phyloP scores from a whole-genome alignment of 2,888 invertebrate species.

The Dioctria linearis region DNA sequence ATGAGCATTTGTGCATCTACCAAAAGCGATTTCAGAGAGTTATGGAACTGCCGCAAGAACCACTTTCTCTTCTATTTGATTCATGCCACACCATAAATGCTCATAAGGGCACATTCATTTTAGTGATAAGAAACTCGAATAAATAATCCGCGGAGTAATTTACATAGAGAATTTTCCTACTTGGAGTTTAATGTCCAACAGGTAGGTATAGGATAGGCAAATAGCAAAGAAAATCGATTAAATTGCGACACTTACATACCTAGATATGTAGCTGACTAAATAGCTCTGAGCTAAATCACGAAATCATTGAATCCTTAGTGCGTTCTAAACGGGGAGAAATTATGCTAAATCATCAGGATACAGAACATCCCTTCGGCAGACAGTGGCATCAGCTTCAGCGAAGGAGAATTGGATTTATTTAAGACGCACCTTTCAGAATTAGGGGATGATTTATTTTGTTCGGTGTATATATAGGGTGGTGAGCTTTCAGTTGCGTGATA shows the following conservation, averaged over 20 bases:
- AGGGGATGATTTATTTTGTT: constrained; percentile 53
- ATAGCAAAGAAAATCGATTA: constrained; percentile 3
- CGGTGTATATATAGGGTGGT: constrained; percentile 27
- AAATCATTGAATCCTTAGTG: constrained; percentile 47
- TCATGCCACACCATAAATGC: constrained; percentile 49
- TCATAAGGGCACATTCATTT: constrained; percentile 46
- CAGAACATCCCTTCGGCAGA: constrained; percentile 34
- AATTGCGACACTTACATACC: not conserved
- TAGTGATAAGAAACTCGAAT: constrained; percentile 44
- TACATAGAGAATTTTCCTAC: not conserved
- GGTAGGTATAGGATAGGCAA: constrained; percentile 12
- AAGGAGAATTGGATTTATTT: constrained; percentile 53
- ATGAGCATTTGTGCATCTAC: constrained; percentile 46
- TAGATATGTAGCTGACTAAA: not conserved
- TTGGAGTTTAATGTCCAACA: constrained; percentile 39
- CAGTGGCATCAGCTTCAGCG: constrained; percentile 37
- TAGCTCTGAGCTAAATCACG: constrained; percentile 31
- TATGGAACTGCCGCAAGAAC: constrained; percentile 36
- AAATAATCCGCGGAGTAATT: constrained; percentile 43
- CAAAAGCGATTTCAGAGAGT: constrained; percentile 11
- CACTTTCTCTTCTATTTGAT: constrained; percentile 18
- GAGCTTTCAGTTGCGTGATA: constrained; percentile 26
- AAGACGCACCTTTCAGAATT: constrained; percentile 54
- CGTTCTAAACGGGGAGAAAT: constrained; percentile 38
- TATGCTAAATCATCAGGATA: constrained; percentile 53